Percentiles rank a stretch among this genome's conserved stretches.
Evolutionary conservation across 2,888 invertebrate genomes (phyloP).

Genomic region (Acrobeloides nanus): DNA sequence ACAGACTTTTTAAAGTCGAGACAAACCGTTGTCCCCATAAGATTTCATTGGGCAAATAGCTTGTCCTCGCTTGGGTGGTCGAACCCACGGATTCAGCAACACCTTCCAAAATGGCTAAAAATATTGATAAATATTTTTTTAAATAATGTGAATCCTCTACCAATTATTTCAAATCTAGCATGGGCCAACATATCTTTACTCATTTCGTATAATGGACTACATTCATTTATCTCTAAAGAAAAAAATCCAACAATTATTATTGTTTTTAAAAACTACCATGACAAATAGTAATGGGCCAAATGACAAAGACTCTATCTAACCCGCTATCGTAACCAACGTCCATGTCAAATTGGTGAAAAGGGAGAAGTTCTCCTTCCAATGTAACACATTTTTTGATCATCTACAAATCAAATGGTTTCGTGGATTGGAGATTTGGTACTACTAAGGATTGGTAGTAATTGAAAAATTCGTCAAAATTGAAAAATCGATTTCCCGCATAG

Average conservation of each 20-base stretch:
- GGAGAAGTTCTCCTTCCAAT: slow-evolving; percentile 83
- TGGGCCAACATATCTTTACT: slow-evolving; percentile 35
- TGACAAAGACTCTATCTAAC: slow-evolving; percentile 80
- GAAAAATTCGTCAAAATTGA: too few relatives aligned
- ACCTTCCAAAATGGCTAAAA: slow-evolving; percentile 89
- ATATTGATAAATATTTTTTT: too few relatives aligned
- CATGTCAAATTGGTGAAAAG: slow-evolving; percentile 87
- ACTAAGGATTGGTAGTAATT: too few relatives aligned
- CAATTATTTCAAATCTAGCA: slow-evolving; percentile 88
- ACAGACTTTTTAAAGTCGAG: too few relatives aligned
- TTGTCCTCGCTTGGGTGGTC: slow-evolving; percentile 59
- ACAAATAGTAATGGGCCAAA: slow-evolving; percentile 95
- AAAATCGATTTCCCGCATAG: too few relatives aligned
- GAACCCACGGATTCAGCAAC: slow-evolving; percentile 78
- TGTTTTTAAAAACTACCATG: slow-evolving; percentile 70
- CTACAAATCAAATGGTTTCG: too few relatives aligned
- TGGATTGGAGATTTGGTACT: too few relatives aligned
- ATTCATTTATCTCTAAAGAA: slow-evolving; percentile 78
- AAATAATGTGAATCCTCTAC: too few relatives aligned
- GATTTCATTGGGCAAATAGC: slow-evolving; percentile 57
- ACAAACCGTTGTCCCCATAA: slow-evolving; percentile 53
- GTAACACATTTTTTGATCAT: slow-evolving; percentile 86
- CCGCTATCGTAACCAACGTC: slow-evolving; percentile 58
- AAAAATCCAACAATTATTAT: slow-evolving; percentile 58
- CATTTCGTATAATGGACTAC: slow-evolving; percentile 80